A percentile compares a stretch with the other conserved stretches of the same genome.
Conservation (phyloP, 2,888 invertebrate genomes). For the Linnaemya vulpina region DNA sequence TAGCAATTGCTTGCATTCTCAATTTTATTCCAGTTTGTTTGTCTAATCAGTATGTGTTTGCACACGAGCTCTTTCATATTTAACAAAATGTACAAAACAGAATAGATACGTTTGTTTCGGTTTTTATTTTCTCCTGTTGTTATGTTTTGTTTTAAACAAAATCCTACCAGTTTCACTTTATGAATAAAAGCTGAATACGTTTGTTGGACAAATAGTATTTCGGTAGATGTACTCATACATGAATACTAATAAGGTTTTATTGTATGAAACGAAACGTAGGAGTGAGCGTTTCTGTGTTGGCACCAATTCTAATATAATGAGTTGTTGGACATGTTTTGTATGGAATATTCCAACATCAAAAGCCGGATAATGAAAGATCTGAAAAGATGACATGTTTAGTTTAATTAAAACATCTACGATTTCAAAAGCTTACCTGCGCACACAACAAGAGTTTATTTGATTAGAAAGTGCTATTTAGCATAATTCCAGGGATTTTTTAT, state of each 20-base stretch:
- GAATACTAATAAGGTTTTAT: constrained; percentile 52
- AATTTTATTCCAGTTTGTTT: constrained; percentile 20
- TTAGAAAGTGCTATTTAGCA: neutral
- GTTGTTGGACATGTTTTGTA: constrained; percentile 49
- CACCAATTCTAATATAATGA: constrained; percentile 40
- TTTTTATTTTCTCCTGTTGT: neutral
- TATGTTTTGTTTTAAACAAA: constrained; percentile 43
- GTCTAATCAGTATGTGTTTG: constrained; percentile 33
- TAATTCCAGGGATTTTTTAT: too few relatives aligned
- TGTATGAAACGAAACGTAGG: constrained; percentile 5
- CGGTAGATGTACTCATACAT: constrained; percentile 26
- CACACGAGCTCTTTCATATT: neutral
- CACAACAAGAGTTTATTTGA: neutral
- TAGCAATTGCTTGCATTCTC: neutral
- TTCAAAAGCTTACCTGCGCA: neutral
- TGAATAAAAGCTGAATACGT: constrained; percentile 51
- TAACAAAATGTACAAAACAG: constrained; percentile 25
- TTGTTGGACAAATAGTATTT: constrained; percentile 51
- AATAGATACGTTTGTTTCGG: neutral
- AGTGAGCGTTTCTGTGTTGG: neutral
- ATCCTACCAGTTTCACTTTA: constrained; percentile 40
- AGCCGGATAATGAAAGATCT: constrained; percentile 45
- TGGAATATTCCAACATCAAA: constrained; percentile 38
- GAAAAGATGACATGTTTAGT: constrained; percentile 46
- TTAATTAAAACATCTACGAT: constrained; percentile 56